Conservation (phyloP, 2,113 vertebrate species). For the Anguilla rostrata region DNA sequence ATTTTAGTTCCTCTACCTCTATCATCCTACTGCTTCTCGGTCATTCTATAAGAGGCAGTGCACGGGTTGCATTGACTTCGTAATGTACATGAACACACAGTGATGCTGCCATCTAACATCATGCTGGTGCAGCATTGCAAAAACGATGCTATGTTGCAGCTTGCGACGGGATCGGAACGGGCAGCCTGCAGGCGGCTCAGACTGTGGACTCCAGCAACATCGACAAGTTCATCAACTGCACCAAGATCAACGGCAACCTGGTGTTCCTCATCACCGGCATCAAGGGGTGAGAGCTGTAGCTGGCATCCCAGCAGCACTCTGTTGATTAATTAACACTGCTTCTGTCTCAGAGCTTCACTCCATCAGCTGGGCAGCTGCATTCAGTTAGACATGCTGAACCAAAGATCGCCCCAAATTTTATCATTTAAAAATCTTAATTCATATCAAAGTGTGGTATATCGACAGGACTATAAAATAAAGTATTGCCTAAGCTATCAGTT, state of each 20-base stretch:
- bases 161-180: slow-evolving; percentile 94
- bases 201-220: slow-evolving; percentile 98
- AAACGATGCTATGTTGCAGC: slow-evolving; percentile 63
- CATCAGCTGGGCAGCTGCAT: not conserved
- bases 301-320: not conserved
- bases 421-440: not conserved
- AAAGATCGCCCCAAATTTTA: too few species aligned
- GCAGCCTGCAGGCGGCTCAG: slow-evolving; percentile 85
- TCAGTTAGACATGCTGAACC: too few species aligned
- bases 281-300: slow-evolving; percentile 82
- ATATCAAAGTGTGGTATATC: not conserved
- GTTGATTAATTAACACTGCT: not conserved
- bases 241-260: slow-evolving; percentile 98
- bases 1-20: not conserved
- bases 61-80: too few species aligned
- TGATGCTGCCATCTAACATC: not conserved
- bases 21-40: not conserved
- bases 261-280: slow-evolving; percentile 98
- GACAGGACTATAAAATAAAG: too few species aligned
- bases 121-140: too few species aligned
- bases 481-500: too few species aligned
- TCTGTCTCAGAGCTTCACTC: too few species aligned
- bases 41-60: too few species aligned
- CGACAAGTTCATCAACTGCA: slow-evolving; percentile 95
- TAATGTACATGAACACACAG: too few species aligned